A percentile compares a stretch with the other conserved stretches of the same genome.
These are phyloP conservation scores for Aramus guarauna DNA, from an alignment of 2,113 vertebrate genomes.

Conservation along the genomic window DNA sequence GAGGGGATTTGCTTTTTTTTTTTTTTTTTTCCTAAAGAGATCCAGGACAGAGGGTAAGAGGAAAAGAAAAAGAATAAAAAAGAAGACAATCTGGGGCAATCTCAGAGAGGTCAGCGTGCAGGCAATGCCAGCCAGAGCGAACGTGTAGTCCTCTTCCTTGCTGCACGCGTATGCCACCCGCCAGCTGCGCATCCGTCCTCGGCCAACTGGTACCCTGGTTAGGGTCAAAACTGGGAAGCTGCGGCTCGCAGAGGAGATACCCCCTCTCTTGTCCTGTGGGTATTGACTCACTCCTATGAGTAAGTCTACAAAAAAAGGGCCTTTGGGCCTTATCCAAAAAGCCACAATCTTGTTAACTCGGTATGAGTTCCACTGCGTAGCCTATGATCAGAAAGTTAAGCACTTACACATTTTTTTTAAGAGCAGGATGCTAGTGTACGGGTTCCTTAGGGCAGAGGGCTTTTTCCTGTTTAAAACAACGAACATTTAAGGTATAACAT, in stretches of 20 bases:
- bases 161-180: background rate
- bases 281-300: background rate
- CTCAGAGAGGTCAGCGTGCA: background rate
- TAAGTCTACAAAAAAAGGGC: background rate
- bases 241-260: background rate
- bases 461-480: constrained; percentile 4
- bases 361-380: background rate
- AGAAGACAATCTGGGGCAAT: background rate
- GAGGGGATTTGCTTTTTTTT: background rate
- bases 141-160: accelerated
- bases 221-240: background rate
- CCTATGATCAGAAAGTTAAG: background rate
- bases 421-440: background rate
- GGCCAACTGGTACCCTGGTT: accelerated
- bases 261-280: background rate
- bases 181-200: accelerated
- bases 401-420: background rate
- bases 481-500: background rate
- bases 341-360: background rate
- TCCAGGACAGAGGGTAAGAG: background rate
- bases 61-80: background rate
- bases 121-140: background rate
- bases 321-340: background rate
- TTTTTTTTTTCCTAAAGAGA: background rate
- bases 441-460: background rate